Base-by-base conservation (phyloP, 1,140 invertebrate species). In the Aphidius gifuensis region DNA sequence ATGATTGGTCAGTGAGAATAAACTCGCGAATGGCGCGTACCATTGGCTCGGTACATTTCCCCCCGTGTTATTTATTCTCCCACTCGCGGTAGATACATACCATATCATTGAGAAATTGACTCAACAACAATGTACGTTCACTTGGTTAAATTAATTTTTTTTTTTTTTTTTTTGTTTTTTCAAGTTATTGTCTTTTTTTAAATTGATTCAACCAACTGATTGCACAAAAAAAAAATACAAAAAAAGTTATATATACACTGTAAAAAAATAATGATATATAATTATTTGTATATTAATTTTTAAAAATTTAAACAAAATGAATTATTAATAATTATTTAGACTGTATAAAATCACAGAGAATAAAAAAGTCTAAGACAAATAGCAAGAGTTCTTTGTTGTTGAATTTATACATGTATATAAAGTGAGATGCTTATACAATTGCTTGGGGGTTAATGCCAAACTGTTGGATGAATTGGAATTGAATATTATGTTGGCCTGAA, bases 1-100 rank as follows among this genome's bases (percentile, higher is more conserved):
- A 76, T 76, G 77, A 80, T 80, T 79, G 79, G 79, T 77, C 76
- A 73, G 64, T 74, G 72, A 69, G 77, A 76, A 79, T 79, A 79
- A 76, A 79, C 73, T 77, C 72, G 75, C 74, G 73, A 74, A 75
- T 73, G 72, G 72, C 75, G 74, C 76, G 71, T 73, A 77, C 74
- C 73, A 79, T 80, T 80, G 78, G 77, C 76, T 73, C 71, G 67
- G 64, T 43, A 23, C 16, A 32, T 44, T 32, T 32, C 43, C 32
- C 56, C n/a, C 16, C 8, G 21, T 23, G 23, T 53, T 43, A 45
- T 40, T 58, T 9, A 45, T 9, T 47, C 51, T 55, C 38, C 50
- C 45, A 32, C 42, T 51, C n/a, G 32, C 11, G 50, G 3, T 55
- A 55, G 3, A 43, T 57, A 45, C 42, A 45, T 44, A 16, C 16